Base-by-base conservation (phyloP, 64 coral and sea anemone genomes). In the Porites australiensis region DNA sequence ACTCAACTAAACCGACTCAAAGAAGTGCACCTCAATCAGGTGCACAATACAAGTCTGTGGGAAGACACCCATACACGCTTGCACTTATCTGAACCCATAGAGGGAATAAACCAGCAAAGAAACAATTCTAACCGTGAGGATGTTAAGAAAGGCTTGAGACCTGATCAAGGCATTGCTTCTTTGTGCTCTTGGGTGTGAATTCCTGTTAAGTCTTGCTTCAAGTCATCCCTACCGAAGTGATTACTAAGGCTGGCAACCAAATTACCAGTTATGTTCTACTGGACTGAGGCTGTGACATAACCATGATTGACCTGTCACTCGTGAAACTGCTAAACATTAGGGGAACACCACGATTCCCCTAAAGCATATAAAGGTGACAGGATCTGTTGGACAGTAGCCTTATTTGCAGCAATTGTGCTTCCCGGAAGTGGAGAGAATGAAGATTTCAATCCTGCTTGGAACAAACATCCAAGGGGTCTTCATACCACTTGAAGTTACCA, bases 211-310 rank as follows among this genome's bases (percentile, higher is more conserved):
- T 92, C 4, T 58, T 93, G 3, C 64, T 93, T 21, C 91, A 93
- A 77, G 83, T 93, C 4, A 93, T 93, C 22, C 91, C 91, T 16
- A n/a, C 87, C 8, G 60, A 74, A 69, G 79, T 86, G 10, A 92
- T 87, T 10, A 87, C 63, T 54, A 48, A 87, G 1, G 19, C 49
- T 55, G 75, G 91, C 49, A 27, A 45, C 49, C 45, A 76, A 66
- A 76, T 93, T 10, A 93, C 90, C 10, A 93, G 82, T 8, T 93
- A 87, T 86, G 73, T 58, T 58, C 91, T 93, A 55, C 3, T 93
- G 4, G 91, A 93, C 60, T 86, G 70, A 23, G 90, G 90, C 52
- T 93, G 74, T 27, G 83, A 87, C 64, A 45, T 93, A 44, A 93
- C 82, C 16, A 93, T 93, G 83, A 79, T 79, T 43, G 91, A 87